A percentile compares a stretch with the other conserved stretches of the same genome.
These are phyloP conservation scores for Chymomyza fuscimana DNA, from an alignment of 2,888 invertebrate species.

Conservation along the genomic window DNA sequence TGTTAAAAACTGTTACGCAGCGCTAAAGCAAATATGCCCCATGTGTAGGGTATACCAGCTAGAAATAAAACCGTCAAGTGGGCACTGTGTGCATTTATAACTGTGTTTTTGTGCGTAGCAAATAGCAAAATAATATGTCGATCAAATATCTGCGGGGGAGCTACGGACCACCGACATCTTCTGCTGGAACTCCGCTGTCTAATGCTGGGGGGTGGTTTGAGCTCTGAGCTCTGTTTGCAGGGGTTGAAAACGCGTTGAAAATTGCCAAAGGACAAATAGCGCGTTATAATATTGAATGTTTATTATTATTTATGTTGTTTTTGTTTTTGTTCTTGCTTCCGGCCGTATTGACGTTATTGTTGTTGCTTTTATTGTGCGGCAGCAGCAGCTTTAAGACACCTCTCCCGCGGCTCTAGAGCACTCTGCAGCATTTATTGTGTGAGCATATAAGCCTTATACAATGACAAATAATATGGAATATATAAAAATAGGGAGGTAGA, in stretches of 20 bases:
- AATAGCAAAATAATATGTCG: conserved; percentile 65
- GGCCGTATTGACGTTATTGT: conserved; percentile 23
- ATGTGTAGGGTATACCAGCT: background rate
- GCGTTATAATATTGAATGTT: conserved; percentile 67
- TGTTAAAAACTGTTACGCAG: no score
- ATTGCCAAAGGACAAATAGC: conserved; percentile 60
- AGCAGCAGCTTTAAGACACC: no score
- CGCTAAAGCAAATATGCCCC: background rate
- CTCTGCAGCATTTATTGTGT: no score
- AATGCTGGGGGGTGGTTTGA: background rate
- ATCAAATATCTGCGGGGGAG: background rate
- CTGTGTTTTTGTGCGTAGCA: conserved; percentile 33
- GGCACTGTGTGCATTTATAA: conserved; percentile 22
- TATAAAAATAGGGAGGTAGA: no score
- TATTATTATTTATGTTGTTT: conserved; percentile 58
- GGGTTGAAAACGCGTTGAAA: conserved; percentile 54
- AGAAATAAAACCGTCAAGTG: conserved; percentile 48
- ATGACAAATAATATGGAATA: no score
- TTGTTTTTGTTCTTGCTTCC: conserved; percentile 32
- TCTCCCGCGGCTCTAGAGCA: no score
- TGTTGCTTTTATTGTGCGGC: conserved; percentile 16
- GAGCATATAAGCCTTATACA: no score
- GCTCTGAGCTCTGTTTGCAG: background rate
- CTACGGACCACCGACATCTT: background rate
- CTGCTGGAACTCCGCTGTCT: background rate